Evolutionary conservation across 2,797 vertebrate species (phyloP).

Genomic region (Heteromormyrus szaboi): DNA sequence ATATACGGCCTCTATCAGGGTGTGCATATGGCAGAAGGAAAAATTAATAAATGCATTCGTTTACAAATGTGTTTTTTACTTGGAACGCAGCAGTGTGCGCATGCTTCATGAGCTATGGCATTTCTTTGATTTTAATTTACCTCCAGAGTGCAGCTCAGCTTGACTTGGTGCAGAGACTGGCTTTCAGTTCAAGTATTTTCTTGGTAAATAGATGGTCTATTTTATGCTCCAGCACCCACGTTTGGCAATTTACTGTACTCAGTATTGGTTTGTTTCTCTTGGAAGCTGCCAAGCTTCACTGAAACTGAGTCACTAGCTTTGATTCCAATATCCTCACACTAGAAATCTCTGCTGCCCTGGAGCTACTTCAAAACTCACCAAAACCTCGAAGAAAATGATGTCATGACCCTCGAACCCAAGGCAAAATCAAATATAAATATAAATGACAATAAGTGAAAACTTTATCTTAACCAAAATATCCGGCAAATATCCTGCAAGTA

Average conservation of each 20-base stretch:
- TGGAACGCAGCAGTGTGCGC: not conserved
- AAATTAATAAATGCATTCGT: not conserved
- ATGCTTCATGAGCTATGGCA: not conserved
- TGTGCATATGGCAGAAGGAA: not conserved
- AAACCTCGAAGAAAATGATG: not conserved
- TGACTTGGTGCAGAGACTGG: not conserved
- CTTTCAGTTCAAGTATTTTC: not conserved
- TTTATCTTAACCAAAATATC: not conserved
- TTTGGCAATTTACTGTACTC: conserved; percentile 16
- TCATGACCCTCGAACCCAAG: not conserved
- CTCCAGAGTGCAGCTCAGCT: not conserved
- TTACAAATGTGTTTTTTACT: conserved; percentile 5
- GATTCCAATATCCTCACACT: not conserved
- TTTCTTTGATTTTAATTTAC: conserved; percentile 18
- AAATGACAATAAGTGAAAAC: not conserved
- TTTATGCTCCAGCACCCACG: conserved; percentile 13
- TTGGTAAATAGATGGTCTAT: conserved; percentile 20
- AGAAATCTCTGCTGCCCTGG: not conserved
- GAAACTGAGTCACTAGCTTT: conserved; percentile 2
- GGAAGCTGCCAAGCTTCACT: not conserved
- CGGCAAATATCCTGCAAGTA: not conserved
- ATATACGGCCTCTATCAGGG: not conserved
- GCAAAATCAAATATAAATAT: not conserved
- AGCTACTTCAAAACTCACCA: not conserved
- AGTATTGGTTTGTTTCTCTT: conserved; percentile 8